Conservation (phyloP, 2,888 invertebrate species). For the Ophioninae sp. region DNA sequence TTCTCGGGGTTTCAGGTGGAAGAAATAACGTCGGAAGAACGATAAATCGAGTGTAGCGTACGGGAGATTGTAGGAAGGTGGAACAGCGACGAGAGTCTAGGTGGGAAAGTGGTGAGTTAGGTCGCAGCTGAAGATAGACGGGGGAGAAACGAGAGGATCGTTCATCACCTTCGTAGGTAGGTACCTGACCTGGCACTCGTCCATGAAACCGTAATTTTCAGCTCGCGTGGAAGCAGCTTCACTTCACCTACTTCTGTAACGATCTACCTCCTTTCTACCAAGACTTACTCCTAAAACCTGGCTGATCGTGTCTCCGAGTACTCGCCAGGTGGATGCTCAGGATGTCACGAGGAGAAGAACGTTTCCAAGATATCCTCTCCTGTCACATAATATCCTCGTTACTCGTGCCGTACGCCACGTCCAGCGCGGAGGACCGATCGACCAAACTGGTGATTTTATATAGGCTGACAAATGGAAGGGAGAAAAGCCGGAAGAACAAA, state of each 20-base stretch:
- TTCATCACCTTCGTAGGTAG: constrained; percentile 54
- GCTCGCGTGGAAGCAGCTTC: constrained; percentile 56
- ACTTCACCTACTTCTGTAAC: constrained; percentile 44
- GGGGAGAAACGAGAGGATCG: constrained; percentile 44
- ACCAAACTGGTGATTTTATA: constrained; percentile 5
- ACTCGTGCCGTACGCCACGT: constrained; percentile 34
- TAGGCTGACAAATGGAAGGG: constrained; percentile 26
- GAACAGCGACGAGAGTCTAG: constrained; percentile 7
- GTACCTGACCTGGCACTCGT: constrained; percentile 58
- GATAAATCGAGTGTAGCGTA: constrained; percentile 36
- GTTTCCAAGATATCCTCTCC: constrained; percentile 46
- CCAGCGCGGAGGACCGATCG: constrained; percentile 34
- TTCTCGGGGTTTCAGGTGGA: constrained; percentile 22
- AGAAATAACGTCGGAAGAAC: constrained; percentile 29
- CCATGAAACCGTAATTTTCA: constrained; percentile 62
- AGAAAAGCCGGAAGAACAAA: neutral
- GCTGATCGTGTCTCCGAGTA: constrained; percentile 26
- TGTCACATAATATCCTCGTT: constrained; percentile 60
- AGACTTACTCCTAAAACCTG: neutral
- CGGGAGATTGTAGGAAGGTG: constrained; percentile 7
- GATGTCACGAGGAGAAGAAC: constrained; percentile 50
- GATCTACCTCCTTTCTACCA: constrained; percentile 11
- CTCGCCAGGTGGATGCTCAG: constrained; percentile 39
- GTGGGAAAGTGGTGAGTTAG: constrained; percentile 9
- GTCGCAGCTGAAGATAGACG: constrained; percentile 14